Conservation (phyloP, 2,888 invertebrate genomes). For the Plebejus argus region DNA sequence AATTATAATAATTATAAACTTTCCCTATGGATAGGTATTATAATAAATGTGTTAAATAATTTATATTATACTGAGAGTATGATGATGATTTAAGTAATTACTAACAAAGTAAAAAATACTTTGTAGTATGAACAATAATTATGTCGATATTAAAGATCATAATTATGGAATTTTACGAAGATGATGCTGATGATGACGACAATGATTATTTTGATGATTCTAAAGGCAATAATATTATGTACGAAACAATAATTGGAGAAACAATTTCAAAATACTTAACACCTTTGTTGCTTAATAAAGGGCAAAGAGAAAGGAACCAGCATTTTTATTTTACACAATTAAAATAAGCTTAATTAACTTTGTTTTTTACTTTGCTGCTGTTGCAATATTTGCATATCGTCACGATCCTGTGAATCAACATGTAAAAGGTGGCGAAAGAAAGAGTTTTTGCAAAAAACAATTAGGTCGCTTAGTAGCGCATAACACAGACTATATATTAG, state of each 20-base stretch:
- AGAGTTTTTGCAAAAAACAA: background rate
- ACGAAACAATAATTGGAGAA: background rate
- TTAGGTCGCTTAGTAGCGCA: background rate
- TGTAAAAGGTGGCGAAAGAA: background rate
- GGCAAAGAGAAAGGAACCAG: background rate
- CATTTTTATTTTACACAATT: slow-evolving; percentile 8
- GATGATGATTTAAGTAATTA: background rate
- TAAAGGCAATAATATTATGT: background rate
- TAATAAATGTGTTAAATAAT: background rate
- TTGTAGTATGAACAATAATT: background rate
- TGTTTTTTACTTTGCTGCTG: background rate
- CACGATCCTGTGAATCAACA: background rate
- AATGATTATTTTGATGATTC: background rate
- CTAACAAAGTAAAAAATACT: background rate
- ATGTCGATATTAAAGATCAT: background rate
- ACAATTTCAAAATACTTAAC: background rate
- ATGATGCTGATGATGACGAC: background rate
- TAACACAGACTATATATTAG: no score
- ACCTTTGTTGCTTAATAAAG: background rate
- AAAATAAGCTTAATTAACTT: background rate
- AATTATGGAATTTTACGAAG: background rate
- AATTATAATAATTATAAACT: background rate
- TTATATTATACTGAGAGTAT: background rate
- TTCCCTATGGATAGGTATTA: background rate
- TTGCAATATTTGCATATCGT: slow-evolving; percentile 12